Percentiles rank a stretch among this genome's conserved stretches.
phyloP scores from a whole-genome alignment of 2,113 vertebrate genomes.

The Leuciscus idus region DNA sequence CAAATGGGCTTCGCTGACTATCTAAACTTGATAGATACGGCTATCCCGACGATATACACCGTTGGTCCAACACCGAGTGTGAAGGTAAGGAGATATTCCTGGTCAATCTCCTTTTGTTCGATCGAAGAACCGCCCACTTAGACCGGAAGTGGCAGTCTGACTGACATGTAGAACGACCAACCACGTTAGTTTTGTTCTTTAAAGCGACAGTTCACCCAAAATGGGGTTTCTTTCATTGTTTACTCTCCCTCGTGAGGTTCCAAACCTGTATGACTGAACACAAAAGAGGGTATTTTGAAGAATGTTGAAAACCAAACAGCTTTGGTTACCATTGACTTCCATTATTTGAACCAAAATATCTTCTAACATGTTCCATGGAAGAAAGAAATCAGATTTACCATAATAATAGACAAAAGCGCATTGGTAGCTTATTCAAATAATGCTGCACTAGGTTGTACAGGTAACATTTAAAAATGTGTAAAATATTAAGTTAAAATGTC shows the following conservation, averaged over 20 bases:
- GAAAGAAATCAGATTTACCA: not conserved
- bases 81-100: slow-evolving; percentile 1
- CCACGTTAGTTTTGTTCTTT: not conserved
- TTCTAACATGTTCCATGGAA: not conserved
- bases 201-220: not conserved
- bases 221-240: not conserved
- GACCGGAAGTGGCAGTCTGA: not conserved
- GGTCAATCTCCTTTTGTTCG: not conserved
- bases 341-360: not conserved
- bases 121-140: not conserved
- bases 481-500: not conserved
- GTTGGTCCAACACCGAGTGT: not conserved
- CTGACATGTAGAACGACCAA: not conserved
- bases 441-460: not conserved
- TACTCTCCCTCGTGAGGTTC: not conserved
- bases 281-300: not conserved
- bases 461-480: not conserved
- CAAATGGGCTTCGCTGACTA: slow-evolving; percentile 22
- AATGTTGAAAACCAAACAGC: not conserved
- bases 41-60: slow-evolving; percentile 19
- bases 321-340: not conserved
- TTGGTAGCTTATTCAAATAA: not conserved
- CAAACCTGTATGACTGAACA: not conserved
- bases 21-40: slow-evolving; percentile 8
- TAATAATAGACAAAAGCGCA: no score